A percentile compares a stretch with the other conserved stretches of the same genome.
Conservation (phyloP, 2,113 vertebrate species). For the Sebastes schlegelii region DNA sequence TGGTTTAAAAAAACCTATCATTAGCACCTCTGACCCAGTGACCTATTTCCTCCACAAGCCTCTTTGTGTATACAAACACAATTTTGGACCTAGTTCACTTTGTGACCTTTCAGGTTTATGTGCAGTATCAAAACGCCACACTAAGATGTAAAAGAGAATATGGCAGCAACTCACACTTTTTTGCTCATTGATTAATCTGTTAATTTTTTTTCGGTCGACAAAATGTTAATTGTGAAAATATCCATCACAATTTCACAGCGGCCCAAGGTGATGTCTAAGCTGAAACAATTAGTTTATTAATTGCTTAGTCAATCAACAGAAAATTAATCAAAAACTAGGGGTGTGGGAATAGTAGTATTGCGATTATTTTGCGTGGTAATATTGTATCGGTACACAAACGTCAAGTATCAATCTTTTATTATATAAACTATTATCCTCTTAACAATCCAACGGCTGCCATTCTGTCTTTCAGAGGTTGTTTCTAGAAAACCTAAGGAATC, state of each 20-base stretch:
- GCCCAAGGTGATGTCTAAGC: background rate
- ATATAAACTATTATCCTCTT: too few species aligned
- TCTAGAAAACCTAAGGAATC: too few species aligned
- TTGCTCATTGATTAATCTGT: background rate
- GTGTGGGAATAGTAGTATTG: too few species aligned
- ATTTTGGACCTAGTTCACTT: constrained; percentile 5
- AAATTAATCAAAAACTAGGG: too few species aligned
- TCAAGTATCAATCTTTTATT: too few species aligned
- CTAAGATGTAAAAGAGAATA: background rate
- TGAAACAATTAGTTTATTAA: background rate
- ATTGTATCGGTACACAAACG: too few species aligned
- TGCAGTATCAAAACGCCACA: background rate
- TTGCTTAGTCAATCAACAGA: too few species aligned
- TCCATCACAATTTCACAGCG: too few species aligned
- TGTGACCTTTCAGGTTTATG: background rate
- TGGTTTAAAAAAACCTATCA: constrained; percentile 17
- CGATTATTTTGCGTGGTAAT: too few species aligned
- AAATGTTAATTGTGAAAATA: background rate
- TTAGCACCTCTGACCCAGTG: background rate
- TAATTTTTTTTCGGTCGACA: background rate
- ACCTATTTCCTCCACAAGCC: background rate
- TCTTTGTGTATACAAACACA: constrained; percentile 3
- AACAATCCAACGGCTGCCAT: too few species aligned
- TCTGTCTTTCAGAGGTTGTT: too few species aligned
- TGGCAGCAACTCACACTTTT: background rate